These are phyloP conservation scores for Drosophila orena DNA, from an alignment of 1,140 invertebrate species.

Conservation along the genomic window DNA sequence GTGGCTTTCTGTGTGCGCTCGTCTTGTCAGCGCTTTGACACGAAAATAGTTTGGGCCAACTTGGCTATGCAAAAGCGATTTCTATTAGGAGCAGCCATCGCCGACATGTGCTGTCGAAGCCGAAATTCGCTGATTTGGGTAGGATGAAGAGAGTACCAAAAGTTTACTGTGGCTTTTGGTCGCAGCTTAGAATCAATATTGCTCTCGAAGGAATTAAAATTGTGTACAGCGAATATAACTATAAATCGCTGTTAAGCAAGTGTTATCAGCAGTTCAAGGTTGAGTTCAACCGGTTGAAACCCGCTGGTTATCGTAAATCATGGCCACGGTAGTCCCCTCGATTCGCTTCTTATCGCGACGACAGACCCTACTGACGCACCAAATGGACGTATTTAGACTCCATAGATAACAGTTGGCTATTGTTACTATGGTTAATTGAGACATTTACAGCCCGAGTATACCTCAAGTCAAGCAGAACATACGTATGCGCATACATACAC, in stretches of 20 bases:
- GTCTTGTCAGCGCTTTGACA: slow-evolving; percentile 51
- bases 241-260: background rate
- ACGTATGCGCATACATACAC: background rate
- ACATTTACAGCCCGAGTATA: slow-evolving; percentile 34
- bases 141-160: background rate
- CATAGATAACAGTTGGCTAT: slow-evolving; percentile 62
- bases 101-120: slow-evolving; percentile 25
- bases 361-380: slow-evolving; percentile 54
- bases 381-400: background rate
- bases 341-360: slow-evolving; percentile 54
- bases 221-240: too few relatives aligned
- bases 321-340: slow-evolving; percentile 31
- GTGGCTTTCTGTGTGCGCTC: slow-evolving; percentile 1
- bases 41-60: slow-evolving; percentile 68
- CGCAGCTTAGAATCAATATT: background rate
- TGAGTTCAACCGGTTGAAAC: slow-evolving; percentile 28
- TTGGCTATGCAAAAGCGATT: slow-evolving; percentile 56
- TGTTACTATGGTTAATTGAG: slow-evolving; percentile 75
- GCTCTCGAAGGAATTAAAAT: background rate
- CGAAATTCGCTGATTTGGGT: background rate
- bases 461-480: slow-evolving; percentile 1
- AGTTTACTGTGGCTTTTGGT: slow-evolving; percentile 2
- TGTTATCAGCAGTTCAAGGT: background rate
- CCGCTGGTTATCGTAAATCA: slow-evolving; percentile 56
- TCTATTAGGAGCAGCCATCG: slow-evolving; percentile 46